Conservation (phyloP, 2,888 invertebrate genomes). For the Diadegma fenestrale region DNA sequence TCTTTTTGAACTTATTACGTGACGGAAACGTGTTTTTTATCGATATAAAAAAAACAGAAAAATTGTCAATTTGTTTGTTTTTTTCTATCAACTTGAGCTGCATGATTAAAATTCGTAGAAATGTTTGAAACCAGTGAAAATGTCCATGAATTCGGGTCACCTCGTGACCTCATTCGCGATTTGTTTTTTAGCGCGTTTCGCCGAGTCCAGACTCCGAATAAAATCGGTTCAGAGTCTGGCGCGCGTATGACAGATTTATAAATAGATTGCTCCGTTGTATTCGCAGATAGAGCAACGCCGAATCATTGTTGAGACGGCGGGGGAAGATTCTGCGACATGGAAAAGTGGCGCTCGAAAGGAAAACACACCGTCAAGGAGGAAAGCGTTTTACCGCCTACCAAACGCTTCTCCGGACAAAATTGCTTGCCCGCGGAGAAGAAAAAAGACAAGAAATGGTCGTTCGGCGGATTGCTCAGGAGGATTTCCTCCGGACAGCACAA, state of each 20-base stretch:
- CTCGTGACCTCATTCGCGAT: conserved; percentile 47
- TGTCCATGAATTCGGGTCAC: conserved; percentile 52
- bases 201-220: not conserved
- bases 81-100: not conserved
- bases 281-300: conserved; percentile 46
- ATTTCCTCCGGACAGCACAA: conserved; percentile 90
- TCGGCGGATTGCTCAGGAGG: conserved; percentile 91
- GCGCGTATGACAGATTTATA: conserved; percentile 28
- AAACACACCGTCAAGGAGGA: conserved; percentile 73
- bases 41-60: not conserved
- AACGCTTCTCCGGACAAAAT: conserved; percentile 68
- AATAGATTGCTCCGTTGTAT: conserved; percentile 33
- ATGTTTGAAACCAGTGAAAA: conserved; percentile 16
- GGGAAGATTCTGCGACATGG: conserved; percentile 69
- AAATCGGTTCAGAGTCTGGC: conserved; percentile 21
- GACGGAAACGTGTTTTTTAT: not conserved
- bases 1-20: conserved; percentile 16
- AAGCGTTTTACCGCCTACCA: conserved; percentile 75
- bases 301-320: not conserved
- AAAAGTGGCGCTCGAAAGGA: conserved; percentile 76
- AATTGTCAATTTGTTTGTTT: not conserved
- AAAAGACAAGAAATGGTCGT: conserved; percentile 91
- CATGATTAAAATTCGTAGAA: not conserved
- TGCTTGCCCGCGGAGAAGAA: conserved; percentile 84
- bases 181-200: conserved; percentile 22